Base-by-base conservation (phyloP, 2,113 vertebrate genomes). In the Xiphias gladius region DNA sequence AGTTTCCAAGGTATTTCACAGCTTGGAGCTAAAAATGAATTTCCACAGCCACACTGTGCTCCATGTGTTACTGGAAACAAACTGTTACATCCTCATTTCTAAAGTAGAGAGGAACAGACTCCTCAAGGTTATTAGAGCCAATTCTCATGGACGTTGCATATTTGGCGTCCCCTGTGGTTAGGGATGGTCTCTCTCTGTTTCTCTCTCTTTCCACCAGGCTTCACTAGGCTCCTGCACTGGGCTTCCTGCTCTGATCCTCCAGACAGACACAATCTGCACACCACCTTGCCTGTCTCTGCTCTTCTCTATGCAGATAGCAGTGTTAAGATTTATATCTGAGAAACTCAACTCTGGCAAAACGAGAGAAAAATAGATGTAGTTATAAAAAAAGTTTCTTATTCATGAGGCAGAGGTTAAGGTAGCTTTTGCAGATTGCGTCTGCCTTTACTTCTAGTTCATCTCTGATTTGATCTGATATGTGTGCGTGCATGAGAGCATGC, bases 201-300 rank as follows among this genome's bases (percentile, higher is more conserved):
- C 20, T 13, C 8, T 24, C 16, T 85, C 16, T 82, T 79, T 89
- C 74, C 70, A 39, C 65, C 62, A 67, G 88, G 68, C 88, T 85
- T 82, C n/a, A 69, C 59, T 76, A 55, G 82, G 83, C 76, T 85
- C 80, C 78, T 83, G 63, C 77, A 64, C 79, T 65, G 84, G 81
- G 79, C 80, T 90, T 86, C 73, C 78, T 87, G 82, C 87, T 92
- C 88, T 79, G 73, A 78, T 81, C 71, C 85, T 89, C 85, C 62
- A 79, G 83, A 90, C 85, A 74, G 89, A 85, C 85, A 86, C 88
- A 92, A 90, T 92, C 88, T 92, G 91, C 84, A 84, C 75, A 77
- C 55, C 89, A 84, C 80, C 81, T 78, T 85, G 64, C 57, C 81
- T 0, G 0, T 48, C 59, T 77, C 72, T 73, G 71, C 66, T 69